Evolutionary conservation across 2,113 vertebrate species (phyloP).

Genomic region (Eira barbara): DNA sequence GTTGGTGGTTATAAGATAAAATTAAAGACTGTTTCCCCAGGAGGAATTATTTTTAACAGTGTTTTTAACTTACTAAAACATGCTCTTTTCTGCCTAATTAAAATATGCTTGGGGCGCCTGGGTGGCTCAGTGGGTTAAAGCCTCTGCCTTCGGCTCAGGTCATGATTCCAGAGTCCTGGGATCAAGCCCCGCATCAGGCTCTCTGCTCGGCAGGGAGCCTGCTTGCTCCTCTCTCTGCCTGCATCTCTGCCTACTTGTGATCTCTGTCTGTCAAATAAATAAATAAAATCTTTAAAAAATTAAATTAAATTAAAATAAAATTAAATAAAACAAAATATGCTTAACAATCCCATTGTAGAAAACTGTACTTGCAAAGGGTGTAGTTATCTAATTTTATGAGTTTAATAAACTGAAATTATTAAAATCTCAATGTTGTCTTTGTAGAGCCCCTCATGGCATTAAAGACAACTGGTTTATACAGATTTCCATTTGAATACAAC

Average conservation of each 20-base stretch:
- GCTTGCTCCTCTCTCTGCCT: no score
- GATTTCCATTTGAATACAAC: neutral
- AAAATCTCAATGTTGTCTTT: neutral
- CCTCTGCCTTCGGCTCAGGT: no score
- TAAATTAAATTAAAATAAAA: no score
- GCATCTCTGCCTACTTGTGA: no score
- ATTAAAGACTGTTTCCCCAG: neutral
- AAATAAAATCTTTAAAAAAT: no score
- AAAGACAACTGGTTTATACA: neutral
- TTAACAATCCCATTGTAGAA: neutral
- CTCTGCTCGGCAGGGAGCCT: no score
- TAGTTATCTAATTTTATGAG: neutral
- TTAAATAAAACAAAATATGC: neutral
- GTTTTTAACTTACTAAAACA: constrained; percentile 22
- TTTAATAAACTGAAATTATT: neutral
- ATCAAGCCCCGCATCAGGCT: no score
- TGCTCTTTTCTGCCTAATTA: constrained; percentile 9
- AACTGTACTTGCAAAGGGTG: neutral
- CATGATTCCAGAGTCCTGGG: no score
- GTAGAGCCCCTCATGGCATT: neutral
- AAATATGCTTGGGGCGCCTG: neutral
- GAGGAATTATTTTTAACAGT: neutral
- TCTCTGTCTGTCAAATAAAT: no score
- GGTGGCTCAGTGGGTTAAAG: no score
- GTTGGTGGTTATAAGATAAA: neutral